Evolutionary conservation across 2,888 invertebrate species (phyloP).

Genomic region (Clunio marinus): DNA sequence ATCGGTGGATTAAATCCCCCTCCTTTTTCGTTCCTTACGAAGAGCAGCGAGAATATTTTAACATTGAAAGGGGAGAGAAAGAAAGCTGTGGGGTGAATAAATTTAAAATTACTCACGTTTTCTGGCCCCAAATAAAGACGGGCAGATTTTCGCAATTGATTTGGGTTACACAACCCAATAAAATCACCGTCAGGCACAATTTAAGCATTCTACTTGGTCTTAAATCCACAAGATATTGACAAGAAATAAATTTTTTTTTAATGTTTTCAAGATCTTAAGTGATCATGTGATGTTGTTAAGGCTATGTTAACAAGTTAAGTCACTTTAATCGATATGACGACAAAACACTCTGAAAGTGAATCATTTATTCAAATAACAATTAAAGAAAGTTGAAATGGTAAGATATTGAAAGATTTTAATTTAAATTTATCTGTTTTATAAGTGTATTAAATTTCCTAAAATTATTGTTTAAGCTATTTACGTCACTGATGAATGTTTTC

Average conservation of each 20-base stretch:
- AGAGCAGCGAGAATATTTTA: not conserved
- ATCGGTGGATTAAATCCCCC: not conserved
- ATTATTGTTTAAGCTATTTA: too few relatives aligned
- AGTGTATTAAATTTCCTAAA: too few relatives aligned
- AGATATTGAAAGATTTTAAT: too few relatives aligned
- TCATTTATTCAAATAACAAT: too few relatives aligned
- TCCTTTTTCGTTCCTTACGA: not conserved
- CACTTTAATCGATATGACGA: too few relatives aligned
- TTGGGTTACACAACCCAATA: constrained; percentile 22
- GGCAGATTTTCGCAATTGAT: constrained; percentile 53
- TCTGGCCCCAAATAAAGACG: constrained; percentile 58
- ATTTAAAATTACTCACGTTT: constrained; percentile 43
- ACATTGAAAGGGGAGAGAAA: not conserved
- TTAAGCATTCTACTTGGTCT: constrained; percentile 17
- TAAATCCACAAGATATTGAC: not conserved
- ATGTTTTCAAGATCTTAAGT: not conserved
- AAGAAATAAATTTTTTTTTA: not conserved
- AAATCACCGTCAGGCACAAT: constrained; percentile 17
- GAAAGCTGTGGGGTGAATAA: constrained; percentile 37
- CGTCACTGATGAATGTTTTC: too few relatives aligned
- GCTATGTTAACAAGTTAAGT: too few relatives aligned
- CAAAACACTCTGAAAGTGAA: too few relatives aligned
- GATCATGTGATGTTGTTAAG: not conserved
- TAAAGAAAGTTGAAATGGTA: too few relatives aligned
- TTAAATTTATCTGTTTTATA: too few relatives aligned